A percentile compares a stretch with the other conserved stretches of the same genome.
Conservation (phyloP, 2,888 invertebrate species). For the Dyspetes luteomarginatus region DNA sequence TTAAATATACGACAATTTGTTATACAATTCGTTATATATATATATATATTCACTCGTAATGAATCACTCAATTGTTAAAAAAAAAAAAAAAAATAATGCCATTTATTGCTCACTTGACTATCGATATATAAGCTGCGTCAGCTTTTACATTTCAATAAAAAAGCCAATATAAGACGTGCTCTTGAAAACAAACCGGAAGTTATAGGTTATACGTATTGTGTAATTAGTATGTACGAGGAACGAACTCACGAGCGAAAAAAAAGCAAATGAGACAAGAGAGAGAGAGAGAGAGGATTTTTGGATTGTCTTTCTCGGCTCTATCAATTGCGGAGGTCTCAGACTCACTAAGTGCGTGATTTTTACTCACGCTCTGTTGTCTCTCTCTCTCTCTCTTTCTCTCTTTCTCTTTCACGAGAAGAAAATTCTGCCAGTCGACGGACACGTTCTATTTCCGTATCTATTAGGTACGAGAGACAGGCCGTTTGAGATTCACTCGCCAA, state of each 20-base stretch:
- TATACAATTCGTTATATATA: background rate
- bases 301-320: conserved; percentile 70
- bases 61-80: conserved; percentile 3
- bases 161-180: too few species aligned
- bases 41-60: background rate
- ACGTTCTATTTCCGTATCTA: conserved; percentile 82
- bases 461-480: conserved; percentile 80
- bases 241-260: conserved; percentile 40
- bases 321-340: conserved; percentile 74
- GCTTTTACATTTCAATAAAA: conserved; percentile 21
- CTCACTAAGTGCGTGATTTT: conserved; percentile 72
- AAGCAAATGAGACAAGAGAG: conserved; percentile 14
- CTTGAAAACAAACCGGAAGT: conserved; percentile 52
- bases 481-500: conserved; percentile 81
- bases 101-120: conserved; percentile 14
- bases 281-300: conserved; percentile 19
- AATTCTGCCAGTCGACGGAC: conserved; percentile 64
- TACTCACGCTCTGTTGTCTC: conserved; percentile 29
- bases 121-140: conserved; percentile 49
- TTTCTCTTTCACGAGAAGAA: conserved; percentile 63
- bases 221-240: conserved; percentile 37
- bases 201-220: conserved; percentile 20
- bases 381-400: conserved; percentile 67
- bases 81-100: background rate
- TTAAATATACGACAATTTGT: background rate